Percentiles rank a stretch among this genome's conserved stretches.
Conservation (phyloP, 2,113 vertebrate genomes). For the Callipepla squamata region DNA sequence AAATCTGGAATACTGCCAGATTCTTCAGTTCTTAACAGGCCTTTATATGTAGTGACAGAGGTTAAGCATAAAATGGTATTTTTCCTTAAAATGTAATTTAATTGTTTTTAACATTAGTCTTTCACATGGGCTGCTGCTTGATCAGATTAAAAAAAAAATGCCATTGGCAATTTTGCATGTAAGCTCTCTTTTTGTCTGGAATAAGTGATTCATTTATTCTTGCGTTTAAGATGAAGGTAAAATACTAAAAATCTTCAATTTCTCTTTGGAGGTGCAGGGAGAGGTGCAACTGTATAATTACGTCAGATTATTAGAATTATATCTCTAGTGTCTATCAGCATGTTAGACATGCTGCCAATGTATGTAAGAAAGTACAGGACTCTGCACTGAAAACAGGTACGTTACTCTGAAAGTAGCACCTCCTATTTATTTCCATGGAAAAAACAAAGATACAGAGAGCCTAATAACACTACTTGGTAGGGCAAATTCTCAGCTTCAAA, state of each 20-base stretch:
- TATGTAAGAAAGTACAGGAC: background rate
- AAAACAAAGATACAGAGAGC: background rate
- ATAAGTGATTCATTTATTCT: background rate
- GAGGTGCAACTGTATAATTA: background rate
- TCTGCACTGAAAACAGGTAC: background rate
- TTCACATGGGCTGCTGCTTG: background rate
- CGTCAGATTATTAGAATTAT: background rate
- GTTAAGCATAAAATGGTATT: background rate
- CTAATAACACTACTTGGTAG: background rate
- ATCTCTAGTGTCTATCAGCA: background rate
- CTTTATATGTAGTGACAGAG: background rate
- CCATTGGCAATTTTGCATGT: background rate
- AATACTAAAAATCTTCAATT: background rate
- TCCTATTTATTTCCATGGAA: background rate
- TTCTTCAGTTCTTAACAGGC: background rate
- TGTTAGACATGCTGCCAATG: background rate
- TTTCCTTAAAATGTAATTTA: background rate
- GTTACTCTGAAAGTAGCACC: background rate
- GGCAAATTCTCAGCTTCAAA: no score
- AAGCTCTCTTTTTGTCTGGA: background rate
- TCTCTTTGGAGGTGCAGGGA: background rate
- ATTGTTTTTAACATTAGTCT: background rate
- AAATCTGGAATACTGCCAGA: conserved; percentile 10
- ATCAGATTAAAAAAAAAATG: background rate
- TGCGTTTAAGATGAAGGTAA: background rate